Conservation (phyloP, 2,113 vertebrate genomes). For the Osmerus eperlanus region DNA sequence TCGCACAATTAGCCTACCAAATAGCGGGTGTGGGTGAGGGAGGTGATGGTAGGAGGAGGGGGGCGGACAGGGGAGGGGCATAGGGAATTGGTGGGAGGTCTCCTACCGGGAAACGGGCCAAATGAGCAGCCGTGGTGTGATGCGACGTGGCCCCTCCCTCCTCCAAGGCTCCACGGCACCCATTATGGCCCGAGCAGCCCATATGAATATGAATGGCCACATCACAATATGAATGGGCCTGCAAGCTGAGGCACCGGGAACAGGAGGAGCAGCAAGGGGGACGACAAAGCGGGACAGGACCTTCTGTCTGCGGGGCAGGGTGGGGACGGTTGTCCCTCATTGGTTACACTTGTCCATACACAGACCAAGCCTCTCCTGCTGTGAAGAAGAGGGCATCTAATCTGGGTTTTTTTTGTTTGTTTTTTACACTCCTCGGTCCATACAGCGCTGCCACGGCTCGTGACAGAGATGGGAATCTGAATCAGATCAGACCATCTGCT, state of each 20-base stretch:
- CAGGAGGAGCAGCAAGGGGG: neutral
- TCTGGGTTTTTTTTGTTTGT: neutral
- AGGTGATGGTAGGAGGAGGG: constrained; percentile 3
- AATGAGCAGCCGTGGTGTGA: constrained; percentile 16
- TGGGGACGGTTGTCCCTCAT: neutral
- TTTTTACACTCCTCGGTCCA: neutral
- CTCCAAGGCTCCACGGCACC: neutral
- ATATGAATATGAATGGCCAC: constrained; percentile 53
- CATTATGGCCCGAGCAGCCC: neutral
- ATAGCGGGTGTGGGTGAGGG: constrained; percentile 13
- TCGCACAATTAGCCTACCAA: constrained; percentile 56
- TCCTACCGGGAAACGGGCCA: constrained; percentile 14
- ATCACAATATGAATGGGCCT: constrained; percentile 53
- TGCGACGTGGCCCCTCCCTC: constrained; percentile 1
- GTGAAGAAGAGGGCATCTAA: neutral
- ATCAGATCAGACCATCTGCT: constrained; percentile 21
- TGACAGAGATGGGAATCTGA: neutral
- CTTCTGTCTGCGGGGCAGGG: neutral
- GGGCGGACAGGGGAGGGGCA: constrained; percentile 7
- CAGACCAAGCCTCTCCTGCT: neutral
- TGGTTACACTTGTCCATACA: neutral
- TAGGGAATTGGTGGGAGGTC: constrained; percentile 36
- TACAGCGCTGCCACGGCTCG: neutral
- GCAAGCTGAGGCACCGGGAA: neutral
- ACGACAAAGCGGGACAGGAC: constrained; percentile 8